A percentile compares a stretch with the other conserved stretches of the same genome.
Evolutionary conservation across 2,113 vertebrate species (phyloP).

Genomic region (Mirounga angustirostris): DNA sequence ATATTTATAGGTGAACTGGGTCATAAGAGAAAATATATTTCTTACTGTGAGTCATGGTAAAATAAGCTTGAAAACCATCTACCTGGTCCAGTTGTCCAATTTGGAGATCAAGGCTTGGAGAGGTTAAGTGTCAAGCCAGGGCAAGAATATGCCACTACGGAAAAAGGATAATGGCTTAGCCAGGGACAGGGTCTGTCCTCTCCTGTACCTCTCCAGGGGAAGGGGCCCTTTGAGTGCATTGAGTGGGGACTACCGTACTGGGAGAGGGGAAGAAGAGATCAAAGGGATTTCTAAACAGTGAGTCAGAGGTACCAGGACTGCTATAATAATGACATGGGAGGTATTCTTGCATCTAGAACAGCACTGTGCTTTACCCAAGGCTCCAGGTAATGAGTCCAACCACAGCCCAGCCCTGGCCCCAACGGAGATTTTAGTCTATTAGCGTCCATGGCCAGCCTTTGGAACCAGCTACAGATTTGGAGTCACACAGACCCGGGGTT

Average conservation of each 20-base stretch:
- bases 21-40: not conserved
- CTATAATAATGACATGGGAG: not conserved
- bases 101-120: not conserved
- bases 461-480: not conserved
- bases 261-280: not conserved
- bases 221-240: not conserved
- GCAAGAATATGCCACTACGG: not conserved
- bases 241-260: not conserved
- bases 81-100: not conserved
- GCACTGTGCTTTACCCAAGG: not conserved
- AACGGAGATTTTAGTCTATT: not conserved
- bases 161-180: not conserved
- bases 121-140: not conserved
- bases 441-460: not conserved
- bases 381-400: not conserved
- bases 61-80: conserved; percentile 24
- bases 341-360: not conserved
- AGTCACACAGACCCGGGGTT: not conserved
- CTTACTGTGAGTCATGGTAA: not conserved
- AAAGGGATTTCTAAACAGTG: not conserved
- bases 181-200: not conserved
- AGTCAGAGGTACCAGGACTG: not conserved
- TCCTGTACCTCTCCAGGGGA: not conserved
- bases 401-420: not conserved
- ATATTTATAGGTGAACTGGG: conserved; percentile 18